Conservation (phyloP, 2,797 vertebrate species). For the Muscicapa striata region DNA sequence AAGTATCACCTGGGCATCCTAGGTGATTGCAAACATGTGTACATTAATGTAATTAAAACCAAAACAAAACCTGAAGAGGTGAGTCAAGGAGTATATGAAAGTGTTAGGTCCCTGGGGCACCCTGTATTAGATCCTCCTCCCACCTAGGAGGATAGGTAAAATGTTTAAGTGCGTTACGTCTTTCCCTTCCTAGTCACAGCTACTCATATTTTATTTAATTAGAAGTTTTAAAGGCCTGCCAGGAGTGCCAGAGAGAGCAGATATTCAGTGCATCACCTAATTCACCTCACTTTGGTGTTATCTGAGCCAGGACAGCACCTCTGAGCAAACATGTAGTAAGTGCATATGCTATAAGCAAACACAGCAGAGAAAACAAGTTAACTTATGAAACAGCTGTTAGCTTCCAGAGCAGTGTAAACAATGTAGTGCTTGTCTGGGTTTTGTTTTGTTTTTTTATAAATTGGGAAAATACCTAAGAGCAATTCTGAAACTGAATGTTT, state of each 20-base stretch:
- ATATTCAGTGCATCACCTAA: not conserved
- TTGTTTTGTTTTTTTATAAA: not conserved
- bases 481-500: not conserved
- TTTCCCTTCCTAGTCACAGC: not conserved
- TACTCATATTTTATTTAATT: not conserved
- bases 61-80: not conserved
- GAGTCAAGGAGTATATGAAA: not conserved
- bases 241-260: not conserved
- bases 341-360: not conserved
- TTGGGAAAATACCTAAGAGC: not conserved
- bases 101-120: not conserved
- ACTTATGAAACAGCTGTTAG: slow-evolving; percentile 12
- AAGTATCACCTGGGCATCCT: not conserved
- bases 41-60: not conserved
- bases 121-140: not conserved
- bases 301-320: not conserved
- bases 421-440: not conserved
- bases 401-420: slow-evolving; percentile 21
- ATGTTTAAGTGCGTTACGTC: not conserved
- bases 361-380: not conserved
- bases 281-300: not conserved
- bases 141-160: not conserved
- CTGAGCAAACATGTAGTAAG: not conserved
- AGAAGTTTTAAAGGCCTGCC: not conserved
- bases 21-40: not conserved